Evolutionary conservation across 2,888 invertebrate genomes (phyloP).

Genomic region (Euplagia quadripunctaria): DNA sequence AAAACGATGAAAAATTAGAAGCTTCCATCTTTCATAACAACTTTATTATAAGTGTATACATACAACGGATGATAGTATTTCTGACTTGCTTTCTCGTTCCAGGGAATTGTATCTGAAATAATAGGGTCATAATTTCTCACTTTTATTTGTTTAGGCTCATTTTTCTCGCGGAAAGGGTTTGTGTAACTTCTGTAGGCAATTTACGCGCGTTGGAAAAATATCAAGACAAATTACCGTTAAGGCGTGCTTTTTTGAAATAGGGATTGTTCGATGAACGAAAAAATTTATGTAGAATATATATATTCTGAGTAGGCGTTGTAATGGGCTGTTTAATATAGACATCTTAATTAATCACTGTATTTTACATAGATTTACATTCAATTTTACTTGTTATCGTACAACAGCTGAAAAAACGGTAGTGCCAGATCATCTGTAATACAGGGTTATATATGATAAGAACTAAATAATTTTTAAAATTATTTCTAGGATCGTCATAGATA

Average conservation of each 20-base stretch:
- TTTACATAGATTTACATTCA: too few relatives aligned
- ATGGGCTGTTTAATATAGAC: not conserved
- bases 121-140: constrained; percentile 20
- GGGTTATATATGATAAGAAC: too few relatives aligned
- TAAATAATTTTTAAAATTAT: too few relatives aligned
- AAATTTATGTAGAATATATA: not conserved
- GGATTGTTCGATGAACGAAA: not conserved
- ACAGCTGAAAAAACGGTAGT: too few relatives aligned
- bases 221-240: constrained; percentile 10
- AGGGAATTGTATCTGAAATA: constrained; percentile 12
- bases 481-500: too few relatives aligned
- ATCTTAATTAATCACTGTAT: not conserved
- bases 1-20: not conserved
- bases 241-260: constrained; percentile 1
- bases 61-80: constrained; percentile 12
- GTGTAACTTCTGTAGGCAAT: constrained; percentile 18
- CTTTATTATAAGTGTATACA: not conserved
- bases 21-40: not conserved
- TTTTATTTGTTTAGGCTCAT: constrained; percentile 33
- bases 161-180: constrained; percentile 19
- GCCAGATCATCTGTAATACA: too few relatives aligned
- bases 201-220: constrained; percentile 15
- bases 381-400: too few relatives aligned
- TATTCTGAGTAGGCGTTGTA: not conserved
- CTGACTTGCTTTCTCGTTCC: constrained; percentile 18